phyloP scores from a whole-genome alignment of 2,888 invertebrate genomes.

The Xestia c-nigrum region DNA sequence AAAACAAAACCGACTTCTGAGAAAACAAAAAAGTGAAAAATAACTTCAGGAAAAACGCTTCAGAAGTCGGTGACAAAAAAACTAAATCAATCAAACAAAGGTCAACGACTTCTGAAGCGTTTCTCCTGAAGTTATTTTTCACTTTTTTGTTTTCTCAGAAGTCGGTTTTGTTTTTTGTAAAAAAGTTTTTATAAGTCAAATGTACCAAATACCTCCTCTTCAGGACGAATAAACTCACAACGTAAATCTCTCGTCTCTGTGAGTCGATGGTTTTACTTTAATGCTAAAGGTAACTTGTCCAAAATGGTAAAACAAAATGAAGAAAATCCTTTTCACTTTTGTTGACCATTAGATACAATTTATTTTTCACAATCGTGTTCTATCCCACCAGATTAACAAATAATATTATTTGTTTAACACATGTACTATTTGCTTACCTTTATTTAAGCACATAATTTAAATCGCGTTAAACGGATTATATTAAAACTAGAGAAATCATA shows the following conservation, averaged over 20 bases:
- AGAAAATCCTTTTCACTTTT: background rate
- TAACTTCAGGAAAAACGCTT: no score
- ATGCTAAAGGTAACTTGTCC: background rate
- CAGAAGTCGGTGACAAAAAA: no score
- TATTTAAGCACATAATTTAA: constrained; percentile 72
- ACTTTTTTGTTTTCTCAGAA: no score
- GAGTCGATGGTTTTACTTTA: background rate
- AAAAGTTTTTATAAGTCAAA: no score
- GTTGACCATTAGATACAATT: background rate
- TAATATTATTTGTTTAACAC: constrained; percentile 64
- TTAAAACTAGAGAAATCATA: constrained; percentile 46
- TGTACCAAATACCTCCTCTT: background rate
- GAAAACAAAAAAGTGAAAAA: no score
- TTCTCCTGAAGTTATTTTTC: no score
- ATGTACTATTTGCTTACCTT: constrained; percentile 68
- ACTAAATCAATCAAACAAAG: no score
- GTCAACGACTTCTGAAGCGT: no score
- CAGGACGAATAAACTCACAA: background rate
- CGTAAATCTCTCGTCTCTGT: background rate
- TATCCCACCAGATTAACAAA: constrained; percentile 40
- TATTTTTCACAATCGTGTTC: constrained; percentile 1
- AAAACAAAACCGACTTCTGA: no score
- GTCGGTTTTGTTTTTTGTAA: no score
- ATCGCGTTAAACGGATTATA: constrained; percentile 76
- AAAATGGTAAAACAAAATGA: background rate